Base-by-base conservation (phyloP, 35 echinoderm and acorn worm genomes). In the Chiridota heheva region DNA sequence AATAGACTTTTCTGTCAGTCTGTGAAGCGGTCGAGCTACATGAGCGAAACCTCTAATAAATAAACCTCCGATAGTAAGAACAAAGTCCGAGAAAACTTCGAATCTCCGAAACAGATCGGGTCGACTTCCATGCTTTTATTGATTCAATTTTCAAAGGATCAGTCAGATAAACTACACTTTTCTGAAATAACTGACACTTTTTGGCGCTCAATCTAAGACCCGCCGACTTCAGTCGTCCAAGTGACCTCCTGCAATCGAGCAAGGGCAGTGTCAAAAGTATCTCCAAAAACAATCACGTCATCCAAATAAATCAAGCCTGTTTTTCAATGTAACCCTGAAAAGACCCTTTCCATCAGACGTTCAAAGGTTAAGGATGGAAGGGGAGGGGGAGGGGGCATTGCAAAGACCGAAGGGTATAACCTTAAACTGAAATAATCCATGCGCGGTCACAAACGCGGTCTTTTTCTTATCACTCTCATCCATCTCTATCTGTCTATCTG, bases 61-160 rank as follows among this genome's bases (percentile, higher is more conserved):
- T 63, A 42, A 92, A 92, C 7, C 67, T 46, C 42, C 89, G n/a
- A 71, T 92, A 92, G 49, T 92, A 92, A 0, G 74, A 87, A 12
- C 44, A 36, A 1, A 92, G 55, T 13, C 89, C 83, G 7, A 87
- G 7, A 69, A 90, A 85, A 35, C 80, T 90, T 40, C 80, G 30
- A 17, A 92, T 53, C 12, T 92, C 83, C 31, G 55, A n/a, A 0
- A 87, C 66, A 63, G 68, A 67, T 1, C 42, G 25, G 0, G 88
- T 77, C 4, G 20, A 40, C 7, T 87, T 78, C 77, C 76, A 96
- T 4, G 83, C 71, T 34, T 4, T 3, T 7, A 96, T 79, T 4
- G 48, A 49, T 4, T 69, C 4, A 0, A 82, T 60, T 32, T 90
- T 96, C 0, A 35, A 68, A 17, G 87, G 67, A 42, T 86, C 76